Evolutionary conservation across 2,888 invertebrate species (phyloP).

Genomic region (Melinopterus prodromus): DNA sequence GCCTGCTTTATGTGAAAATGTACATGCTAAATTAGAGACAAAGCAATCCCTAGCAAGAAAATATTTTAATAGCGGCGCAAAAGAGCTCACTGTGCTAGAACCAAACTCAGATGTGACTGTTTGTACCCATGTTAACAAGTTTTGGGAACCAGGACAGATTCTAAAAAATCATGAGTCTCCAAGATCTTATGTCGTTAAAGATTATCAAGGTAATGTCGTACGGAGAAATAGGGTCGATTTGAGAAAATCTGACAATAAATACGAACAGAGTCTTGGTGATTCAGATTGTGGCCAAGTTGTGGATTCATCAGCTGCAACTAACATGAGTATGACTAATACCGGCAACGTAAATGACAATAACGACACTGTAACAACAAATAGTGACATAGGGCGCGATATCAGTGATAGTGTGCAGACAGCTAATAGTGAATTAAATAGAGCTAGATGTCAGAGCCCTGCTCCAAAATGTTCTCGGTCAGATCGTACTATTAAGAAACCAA

Average conservation of each 20-base stretch:
- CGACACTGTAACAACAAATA: neutral
- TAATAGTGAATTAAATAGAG: neutral
- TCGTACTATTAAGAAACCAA: neutral
- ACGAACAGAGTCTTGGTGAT: neutral
- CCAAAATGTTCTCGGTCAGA: neutral
- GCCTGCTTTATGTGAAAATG: neutral
- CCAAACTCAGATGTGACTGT: constrained; percentile 8
- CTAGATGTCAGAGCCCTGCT: neutral
- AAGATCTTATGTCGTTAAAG: constrained; percentile 9
- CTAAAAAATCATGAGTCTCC: neutral
- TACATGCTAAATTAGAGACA: constrained; percentile 8
- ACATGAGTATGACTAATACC: neutral
- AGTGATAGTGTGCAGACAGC: neutral
- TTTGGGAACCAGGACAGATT: constrained; percentile 4
- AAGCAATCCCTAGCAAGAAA: neutral
- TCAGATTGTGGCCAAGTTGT: neutral
- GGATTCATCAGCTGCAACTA: neutral
- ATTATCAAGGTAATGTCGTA: neutral
- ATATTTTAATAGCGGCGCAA: constrained; percentile 9
- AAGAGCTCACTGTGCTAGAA: neutral
- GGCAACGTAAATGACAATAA: neutral
- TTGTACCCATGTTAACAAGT: constrained; percentile 8
- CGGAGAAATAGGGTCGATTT: constrained; percentile 10
- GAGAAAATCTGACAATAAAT: neutral
- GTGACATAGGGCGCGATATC: neutral